These are phyloP conservation scores for Euzetes globulus DNA, from an alignment of 2,888 invertebrate genomes.

Conservation along the genomic window DNA sequence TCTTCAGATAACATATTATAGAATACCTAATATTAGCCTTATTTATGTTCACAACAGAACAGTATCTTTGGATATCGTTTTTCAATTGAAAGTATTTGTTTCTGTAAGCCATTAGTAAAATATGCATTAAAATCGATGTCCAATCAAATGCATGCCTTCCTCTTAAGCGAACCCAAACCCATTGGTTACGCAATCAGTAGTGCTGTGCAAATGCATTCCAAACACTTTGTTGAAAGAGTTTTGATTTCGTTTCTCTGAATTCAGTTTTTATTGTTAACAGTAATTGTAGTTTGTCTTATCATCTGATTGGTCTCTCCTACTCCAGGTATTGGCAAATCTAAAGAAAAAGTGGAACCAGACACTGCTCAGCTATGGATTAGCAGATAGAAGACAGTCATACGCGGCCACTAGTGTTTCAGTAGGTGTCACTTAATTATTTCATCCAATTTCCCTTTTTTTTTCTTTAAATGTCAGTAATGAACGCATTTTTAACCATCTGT, in stretches of 20 bases:
- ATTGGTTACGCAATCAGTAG: too few relatives aligned
- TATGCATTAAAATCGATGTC: not conserved
- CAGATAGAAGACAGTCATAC: conserved; percentile 39
- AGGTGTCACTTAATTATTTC: conserved; percentile 36
- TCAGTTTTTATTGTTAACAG: not conserved
- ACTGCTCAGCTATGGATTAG: conserved; percentile 39
- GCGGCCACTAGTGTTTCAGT: conserved; percentile 43
- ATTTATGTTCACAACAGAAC: not conserved
- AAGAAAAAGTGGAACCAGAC: conserved; percentile 43
- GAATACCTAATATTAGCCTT: not conserved
- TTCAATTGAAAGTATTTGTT: conserved; percentile 4
- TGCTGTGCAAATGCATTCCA: too few relatives aligned
- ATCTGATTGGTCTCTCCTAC: not conserved
- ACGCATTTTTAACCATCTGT: too few relatives aligned
- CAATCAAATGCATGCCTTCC: not conserved
- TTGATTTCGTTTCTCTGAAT: not conserved
- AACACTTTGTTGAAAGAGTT: too few relatives aligned
- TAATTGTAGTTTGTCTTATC: not conserved
- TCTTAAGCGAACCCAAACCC: not conserved
- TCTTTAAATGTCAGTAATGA: not conserved
- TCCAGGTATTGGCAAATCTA: conserved; percentile 42
- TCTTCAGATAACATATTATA: not conserved
- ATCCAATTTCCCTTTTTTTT: not conserved
- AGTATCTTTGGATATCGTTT: not conserved
- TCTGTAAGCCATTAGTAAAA: not conserved